Percentiles rank a stretch among this genome's conserved stretches.
Evolutionary conservation across 1,140 invertebrate species (phyloP).

Genomic region (Laupala kohalensis): DNA sequence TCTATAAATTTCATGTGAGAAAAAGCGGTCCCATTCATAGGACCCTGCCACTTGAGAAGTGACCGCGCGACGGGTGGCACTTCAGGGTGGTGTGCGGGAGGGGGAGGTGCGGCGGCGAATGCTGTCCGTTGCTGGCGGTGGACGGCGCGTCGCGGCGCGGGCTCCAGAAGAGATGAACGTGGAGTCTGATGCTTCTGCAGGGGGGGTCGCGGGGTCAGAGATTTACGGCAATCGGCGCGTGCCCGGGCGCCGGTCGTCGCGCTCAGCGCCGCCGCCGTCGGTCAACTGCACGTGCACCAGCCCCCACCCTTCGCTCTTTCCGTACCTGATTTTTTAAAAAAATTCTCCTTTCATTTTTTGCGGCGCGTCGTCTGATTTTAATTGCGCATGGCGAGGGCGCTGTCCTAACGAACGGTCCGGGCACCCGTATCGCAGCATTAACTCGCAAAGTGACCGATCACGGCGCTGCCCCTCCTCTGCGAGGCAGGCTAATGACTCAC

Average conservation of each 20-base stretch:
- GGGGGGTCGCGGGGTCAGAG: neutral
- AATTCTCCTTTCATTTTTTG: neutral
- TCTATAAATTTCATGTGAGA: too few relatives aligned
- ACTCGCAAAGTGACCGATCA: neutral
- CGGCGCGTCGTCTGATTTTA: neutral
- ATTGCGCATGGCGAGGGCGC: neutral
- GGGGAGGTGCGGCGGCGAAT: neutral
- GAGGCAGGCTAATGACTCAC: neutral
- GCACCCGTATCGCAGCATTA: neutral
- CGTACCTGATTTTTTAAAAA: neutral
- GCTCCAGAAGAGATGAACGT: neutral
- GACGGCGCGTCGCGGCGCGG: neutral
- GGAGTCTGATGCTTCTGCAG: neutral
- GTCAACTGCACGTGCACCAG: neutral
- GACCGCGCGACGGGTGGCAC: too few relatives aligned
- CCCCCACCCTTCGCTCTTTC: neutral
- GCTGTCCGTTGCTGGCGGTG: neutral
- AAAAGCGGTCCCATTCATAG: too few relatives aligned
- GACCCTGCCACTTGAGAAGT: too few relatives aligned
- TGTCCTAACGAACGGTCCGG: neutral
- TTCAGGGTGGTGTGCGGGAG: too few relatives aligned
- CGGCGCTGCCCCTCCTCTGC: too few relatives aligned
- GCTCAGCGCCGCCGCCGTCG: neutral
- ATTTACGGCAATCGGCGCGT: neutral
- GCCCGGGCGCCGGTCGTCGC: too few relatives aligned